Evolutionary conservation across 2,113 vertebrate genomes (phyloP).

Genomic region (Illadopsis cleaveri): DNA sequence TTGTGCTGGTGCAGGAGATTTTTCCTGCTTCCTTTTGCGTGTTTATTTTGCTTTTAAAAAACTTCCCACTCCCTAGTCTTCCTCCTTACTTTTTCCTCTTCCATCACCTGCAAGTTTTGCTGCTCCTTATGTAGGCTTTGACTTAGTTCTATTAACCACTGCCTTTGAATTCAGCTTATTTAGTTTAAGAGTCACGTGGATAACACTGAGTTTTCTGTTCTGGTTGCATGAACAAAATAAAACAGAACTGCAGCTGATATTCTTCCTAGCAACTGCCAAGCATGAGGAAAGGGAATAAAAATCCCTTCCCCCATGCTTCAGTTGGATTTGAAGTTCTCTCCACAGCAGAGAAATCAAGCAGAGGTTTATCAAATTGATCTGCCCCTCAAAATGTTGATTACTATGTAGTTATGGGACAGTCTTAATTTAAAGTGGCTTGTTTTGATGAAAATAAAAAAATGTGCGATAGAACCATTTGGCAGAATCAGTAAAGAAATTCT

Average conservation of each 20-base stretch:
- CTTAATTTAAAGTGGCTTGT: conserved; percentile 43
- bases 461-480: conserved; percentile 14
- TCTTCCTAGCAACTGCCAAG: background rate
- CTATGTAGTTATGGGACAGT: background rate
- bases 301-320: background rate
- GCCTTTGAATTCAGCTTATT: background rate
- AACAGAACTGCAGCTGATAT: background rate
- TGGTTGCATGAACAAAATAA: background rate
- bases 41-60: background rate
- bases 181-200: background rate
- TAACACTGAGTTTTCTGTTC: background rate
- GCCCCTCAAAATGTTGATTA: background rate
- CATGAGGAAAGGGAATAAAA: background rate
- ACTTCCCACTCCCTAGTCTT: background rate
- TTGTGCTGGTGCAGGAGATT: background rate
- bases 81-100: background rate
- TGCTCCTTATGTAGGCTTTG: background rate
- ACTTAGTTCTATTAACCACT: background rate
- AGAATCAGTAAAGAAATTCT: conserved; percentile 54
- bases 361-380: background rate
- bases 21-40: background rate
- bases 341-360: background rate
- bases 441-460: conserved; percentile 46
- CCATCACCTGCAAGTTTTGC: background rate
- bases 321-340: background rate